Conservation (phyloP, 2,113 vertebrate genomes). For the Cacatua alba region DNA sequence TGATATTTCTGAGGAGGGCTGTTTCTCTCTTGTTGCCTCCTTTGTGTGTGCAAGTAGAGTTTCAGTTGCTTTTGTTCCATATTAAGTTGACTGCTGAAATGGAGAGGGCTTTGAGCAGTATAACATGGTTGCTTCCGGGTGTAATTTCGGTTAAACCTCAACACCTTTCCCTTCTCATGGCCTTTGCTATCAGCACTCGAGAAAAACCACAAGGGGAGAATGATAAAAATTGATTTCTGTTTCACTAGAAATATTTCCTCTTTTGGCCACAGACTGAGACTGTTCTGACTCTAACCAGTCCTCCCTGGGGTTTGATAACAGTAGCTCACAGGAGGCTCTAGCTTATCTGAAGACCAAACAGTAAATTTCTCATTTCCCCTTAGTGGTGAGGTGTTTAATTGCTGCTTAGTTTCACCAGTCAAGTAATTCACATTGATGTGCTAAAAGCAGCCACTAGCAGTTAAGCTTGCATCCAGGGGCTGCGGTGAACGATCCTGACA, state of each 20-base stretch:
- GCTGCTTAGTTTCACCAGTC: slow-evolving; percentile 81
- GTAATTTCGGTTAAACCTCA: not conserved
- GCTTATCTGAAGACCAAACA: slow-evolving; percentile 76
- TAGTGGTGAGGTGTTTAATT: slow-evolving; percentile 79
- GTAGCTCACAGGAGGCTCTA: slow-evolving; percentile 53
- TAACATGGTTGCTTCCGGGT: slow-evolving; percentile 7
- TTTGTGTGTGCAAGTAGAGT: not conserved
- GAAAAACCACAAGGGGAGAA: not conserved
- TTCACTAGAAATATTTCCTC: slow-evolving; percentile 29
- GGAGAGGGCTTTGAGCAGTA: not conserved
- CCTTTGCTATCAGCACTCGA: slow-evolving; percentile 3
- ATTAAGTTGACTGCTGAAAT: not conserved
- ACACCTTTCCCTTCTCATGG: not conserved
- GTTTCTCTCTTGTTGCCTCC: not conserved
- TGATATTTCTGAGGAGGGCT: not conserved
- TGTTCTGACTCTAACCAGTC: slow-evolving; percentile 18
- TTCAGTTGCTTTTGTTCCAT: not conserved
- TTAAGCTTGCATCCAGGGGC: slow-evolving; percentile 68
- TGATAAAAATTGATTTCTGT: slow-evolving; percentile 50
- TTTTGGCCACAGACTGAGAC: slow-evolving; percentile 12
- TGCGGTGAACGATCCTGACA: slow-evolving; percentile 76
- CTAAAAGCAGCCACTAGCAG: slow-evolving; percentile 79
- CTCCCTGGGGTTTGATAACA: slow-evolving; percentile 51
- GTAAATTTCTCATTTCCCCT: slow-evolving; percentile 83
- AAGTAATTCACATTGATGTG: slow-evolving; percentile 80